phyloP scores from a whole-genome alignment of 2,113 vertebrate species.

The Mormyrus lacerda region DNA sequence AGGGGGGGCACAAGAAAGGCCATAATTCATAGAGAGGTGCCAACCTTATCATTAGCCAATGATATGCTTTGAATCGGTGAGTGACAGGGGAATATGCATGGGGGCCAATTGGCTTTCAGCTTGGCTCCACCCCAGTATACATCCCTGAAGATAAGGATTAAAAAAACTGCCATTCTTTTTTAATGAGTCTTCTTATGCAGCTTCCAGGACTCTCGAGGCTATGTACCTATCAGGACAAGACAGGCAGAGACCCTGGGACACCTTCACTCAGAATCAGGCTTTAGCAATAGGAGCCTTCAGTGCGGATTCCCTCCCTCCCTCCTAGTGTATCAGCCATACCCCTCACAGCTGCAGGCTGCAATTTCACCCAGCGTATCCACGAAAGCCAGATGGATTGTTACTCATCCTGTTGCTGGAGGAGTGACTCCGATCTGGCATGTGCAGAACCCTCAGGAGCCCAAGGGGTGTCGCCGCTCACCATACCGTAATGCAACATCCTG shows the following conservation, averaged over 20 bases:
- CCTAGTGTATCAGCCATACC: background rate
- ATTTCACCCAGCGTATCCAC: background rate
- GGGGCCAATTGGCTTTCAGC: background rate
- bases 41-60: background rate
- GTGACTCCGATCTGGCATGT: background rate
- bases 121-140: background rate
- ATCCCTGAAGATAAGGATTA: conserved; percentile 29
- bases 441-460: background rate
- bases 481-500: background rate
- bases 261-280: background rate
- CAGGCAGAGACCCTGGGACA: background rate
- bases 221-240: background rate
- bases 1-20: background rate
- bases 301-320: background rate
- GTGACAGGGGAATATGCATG: background rate
- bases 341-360: background rate
- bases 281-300: background rate
- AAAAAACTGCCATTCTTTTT: conserved; percentile 56
- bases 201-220: background rate
- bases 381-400: background rate
- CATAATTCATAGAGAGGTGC: background rate
- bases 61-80: background rate
- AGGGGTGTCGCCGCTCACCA: background rate
- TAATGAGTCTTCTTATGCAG: conserved; percentile 33
- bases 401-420: background rate